These are phyloP conservation scores for Austrofundulus limnaeus DNA, from an alignment of 2,113 vertebrate species.

Conservation along the genomic window DNA sequence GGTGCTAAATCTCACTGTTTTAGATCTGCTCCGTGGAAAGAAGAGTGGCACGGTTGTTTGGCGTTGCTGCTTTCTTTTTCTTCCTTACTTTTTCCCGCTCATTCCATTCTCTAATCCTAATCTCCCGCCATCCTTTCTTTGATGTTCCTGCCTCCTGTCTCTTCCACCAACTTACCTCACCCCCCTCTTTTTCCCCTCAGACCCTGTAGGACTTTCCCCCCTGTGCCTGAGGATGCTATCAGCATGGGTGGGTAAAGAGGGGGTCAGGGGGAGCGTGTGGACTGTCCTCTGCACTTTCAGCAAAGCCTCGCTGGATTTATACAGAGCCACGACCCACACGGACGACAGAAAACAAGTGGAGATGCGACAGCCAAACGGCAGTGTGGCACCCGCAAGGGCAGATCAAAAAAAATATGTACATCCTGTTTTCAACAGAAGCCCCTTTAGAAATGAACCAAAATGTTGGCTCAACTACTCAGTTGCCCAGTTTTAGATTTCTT, in stretches of 20 bases:
- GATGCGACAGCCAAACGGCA: conserved; percentile 57
- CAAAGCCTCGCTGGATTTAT: conserved; percentile 41
- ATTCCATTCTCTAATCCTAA: conserved; percentile 17
- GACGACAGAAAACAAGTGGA: conserved; percentile 60
- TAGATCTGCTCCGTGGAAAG: conserved; percentile 34
- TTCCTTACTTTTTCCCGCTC: conserved; percentile 12
- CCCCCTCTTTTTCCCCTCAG: conserved; percentile 35
- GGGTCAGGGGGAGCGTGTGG: conserved; percentile 31
- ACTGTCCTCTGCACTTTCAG: conserved; percentile 61
- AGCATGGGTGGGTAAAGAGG: conserved; percentile 22
- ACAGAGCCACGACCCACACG: conserved; percentile 36
- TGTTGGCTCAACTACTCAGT: conserved; percentile 43
- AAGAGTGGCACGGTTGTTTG: conserved; percentile 13
- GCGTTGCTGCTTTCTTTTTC: conserved; percentile 8
- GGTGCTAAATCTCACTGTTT: conserved; percentile 35
- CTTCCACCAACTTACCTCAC: conserved; percentile 51
- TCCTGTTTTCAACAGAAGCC: conserved; percentile 77
- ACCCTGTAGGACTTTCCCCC: conserved; percentile 28
- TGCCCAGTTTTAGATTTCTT: conserved; percentile 36
- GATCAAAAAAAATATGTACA: conserved; percentile 45
- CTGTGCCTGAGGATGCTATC: conserved; percentile 40
- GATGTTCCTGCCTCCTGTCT: conserved; percentile 9
- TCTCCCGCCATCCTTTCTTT: conserved; percentile 23
- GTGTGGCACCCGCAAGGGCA: conserved; percentile 44
- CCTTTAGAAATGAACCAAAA: conserved; percentile 43